Evolutionary conservation across 2,797 vertebrate species (phyloP), one percentile per base, ranked within the genome.

Genomic region (Ptychadena robeensis): DNA sequence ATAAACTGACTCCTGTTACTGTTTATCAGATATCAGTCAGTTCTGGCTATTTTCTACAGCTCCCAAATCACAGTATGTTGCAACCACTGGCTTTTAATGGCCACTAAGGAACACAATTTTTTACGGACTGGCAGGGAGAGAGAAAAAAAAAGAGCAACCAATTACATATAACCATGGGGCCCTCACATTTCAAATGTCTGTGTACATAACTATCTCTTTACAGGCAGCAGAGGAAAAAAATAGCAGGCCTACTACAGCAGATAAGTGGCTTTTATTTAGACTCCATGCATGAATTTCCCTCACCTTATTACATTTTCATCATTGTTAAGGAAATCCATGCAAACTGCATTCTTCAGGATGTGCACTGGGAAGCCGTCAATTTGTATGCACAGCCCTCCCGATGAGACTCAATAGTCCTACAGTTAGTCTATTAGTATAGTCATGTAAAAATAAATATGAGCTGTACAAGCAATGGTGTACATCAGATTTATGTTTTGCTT

Each of bases 1-100:
- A 95, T 95, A 96, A 96, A 95, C 95, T 95, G 95, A 95, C 94
- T 96, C 94, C 94, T 95, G 94, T 94, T 94, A 93, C 94, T 94
- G 94, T 95, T 96, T 95, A 95, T 95, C 94, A 95, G 94, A 95
- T 94, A 94, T 94, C 93, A 93, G 91, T 93, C 92, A 93, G 94
- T 94, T 92, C 92, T 94, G 93, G 92, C 93, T 93, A 94, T 94
- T 95, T 95, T 94, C 93, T 93, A 94, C 91, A 89, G 93, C 93
- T 93, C 89, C 93, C 92, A 94, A 91, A 92, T 94, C 95, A 93
- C 95, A 93, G 94, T 94, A 93, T 95, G 95, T 91, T 92, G 94
- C 94, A 95, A 89, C 89, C 89, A 90, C 91, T 92, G 92, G 92
- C 91, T 93, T 93, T 94, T 95, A 96, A 95, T 95, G 94, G 94